Evolutionary conservation across 23 tunicate species (phyloP).

Genomic region (Ciona savignyi): DNA sequence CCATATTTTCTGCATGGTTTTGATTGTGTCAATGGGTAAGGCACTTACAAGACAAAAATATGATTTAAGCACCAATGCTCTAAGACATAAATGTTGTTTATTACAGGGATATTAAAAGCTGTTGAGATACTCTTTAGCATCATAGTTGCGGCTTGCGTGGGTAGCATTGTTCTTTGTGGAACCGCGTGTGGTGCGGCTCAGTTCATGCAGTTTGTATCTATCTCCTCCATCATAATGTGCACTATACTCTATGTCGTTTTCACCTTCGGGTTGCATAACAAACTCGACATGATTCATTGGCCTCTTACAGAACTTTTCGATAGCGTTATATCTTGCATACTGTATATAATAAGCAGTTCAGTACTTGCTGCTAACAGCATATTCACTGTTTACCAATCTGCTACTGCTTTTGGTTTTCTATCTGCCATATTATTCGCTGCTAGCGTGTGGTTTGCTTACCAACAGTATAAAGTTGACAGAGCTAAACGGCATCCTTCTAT

Average conservation of each 20-base stretch:
- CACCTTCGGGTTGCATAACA: not conserved
- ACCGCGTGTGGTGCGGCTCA: not conserved
- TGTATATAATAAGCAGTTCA: not conserved
- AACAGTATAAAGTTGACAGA: not conserved
- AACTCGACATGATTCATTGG: not conserved
- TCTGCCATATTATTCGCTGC: not conserved
- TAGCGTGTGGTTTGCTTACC: not conserved
- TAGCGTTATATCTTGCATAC: not conserved
- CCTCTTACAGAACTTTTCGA: not conserved
- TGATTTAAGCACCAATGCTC: not conserved
- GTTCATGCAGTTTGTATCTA: not conserved
- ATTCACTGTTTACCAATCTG: not conserved
- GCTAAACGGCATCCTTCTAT: not conserved
- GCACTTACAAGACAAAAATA: too few relatives aligned
- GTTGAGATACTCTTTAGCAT: not conserved
- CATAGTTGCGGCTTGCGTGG: not conserved
- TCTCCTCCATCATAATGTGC: not conserved
- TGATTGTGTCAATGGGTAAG: too few relatives aligned
- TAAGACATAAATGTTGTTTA: too few relatives aligned
- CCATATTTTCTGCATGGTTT: not conserved
- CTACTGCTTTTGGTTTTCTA: not conserved
- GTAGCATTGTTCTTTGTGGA: not conserved
- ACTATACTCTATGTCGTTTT: not conserved
- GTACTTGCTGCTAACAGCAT: not conserved
- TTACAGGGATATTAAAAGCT: not conserved